phyloP scores from a whole-genome alignment of 2,113 vertebrate species.

The Struthidea cinerea region DNA sequence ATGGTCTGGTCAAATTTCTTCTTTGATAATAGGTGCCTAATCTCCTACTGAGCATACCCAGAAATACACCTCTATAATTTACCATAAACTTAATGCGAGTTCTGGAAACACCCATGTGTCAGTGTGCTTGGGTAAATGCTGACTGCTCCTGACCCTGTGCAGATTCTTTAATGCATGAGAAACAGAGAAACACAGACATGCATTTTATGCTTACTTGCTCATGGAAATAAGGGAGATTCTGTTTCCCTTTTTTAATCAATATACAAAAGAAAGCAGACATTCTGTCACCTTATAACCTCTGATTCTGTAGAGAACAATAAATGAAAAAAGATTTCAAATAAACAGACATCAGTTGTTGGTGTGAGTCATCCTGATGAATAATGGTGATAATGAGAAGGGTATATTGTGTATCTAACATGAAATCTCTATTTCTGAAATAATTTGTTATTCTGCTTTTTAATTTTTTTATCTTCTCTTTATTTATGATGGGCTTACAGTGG shows the following conservation, averaged over 20 bases:
- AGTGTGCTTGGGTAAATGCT: neutral
- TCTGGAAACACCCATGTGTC: neutral
- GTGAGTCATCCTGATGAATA: constrained; percentile 38
- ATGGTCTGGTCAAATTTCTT: neutral
- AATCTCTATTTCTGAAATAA: neutral
- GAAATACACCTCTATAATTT: neutral
- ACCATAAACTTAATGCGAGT: neutral
- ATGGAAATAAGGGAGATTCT: neutral
- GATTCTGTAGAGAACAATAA: constrained; percentile 13
- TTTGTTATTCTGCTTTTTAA: neutral
- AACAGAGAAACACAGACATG: neutral
- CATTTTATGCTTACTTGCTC: neutral
- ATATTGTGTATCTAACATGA: neutral
- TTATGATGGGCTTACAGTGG: neutral
- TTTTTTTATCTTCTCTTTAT: neutral
- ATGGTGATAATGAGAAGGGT: neutral
- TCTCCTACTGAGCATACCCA: neutral
- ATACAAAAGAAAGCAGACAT: constrained; percentile 35
- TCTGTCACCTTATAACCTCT: constrained; percentile 7
- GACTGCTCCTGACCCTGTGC: neutral
- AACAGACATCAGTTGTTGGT: constrained; percentile 25
- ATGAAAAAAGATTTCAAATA: constrained; percentile 39
- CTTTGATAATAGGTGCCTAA: neutral
- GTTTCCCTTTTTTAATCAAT: constrained; percentile 5
- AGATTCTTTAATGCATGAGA: neutral